Base-by-base conservation (phyloP, 2,113 vertebrate species). In the Tenrec ecaudatus region DNA sequence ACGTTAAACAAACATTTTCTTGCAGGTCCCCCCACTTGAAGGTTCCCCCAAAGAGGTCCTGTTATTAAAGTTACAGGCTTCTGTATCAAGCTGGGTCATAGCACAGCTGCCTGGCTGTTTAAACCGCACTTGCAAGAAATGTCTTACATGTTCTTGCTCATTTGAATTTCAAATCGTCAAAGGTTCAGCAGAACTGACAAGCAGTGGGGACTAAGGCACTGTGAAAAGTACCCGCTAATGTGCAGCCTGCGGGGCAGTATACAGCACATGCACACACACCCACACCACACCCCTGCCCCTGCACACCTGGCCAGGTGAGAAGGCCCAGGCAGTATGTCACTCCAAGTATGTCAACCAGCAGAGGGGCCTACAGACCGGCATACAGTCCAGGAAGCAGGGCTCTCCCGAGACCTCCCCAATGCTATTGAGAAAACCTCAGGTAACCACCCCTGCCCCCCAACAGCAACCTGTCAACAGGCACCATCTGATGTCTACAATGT, bases 111-210 rank as follows among this genome's bases (percentile, higher is more conserved):
- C 92, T n/a, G 9, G 2, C 77, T 83, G 58, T 53, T 86, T 89
- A 92, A 78, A 91, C 6, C 0, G 95, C 36, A 88, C 88, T 92
- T 79, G 73, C 16, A 94, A 92, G 68, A 23, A 86, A 10, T 81
- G 81, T 78, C 94, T 91, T 94, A 93, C 40, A 95, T 62, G 93
- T 90, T 69, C 80, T 81, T 87, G 69, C 36, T 95, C 31, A 97
- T 96, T 33, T 96, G 86, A 96, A 97, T 98, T 96, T 97, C 89
- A 90, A 92, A 95, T 64, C 58, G 76, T 81, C 33, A 94, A 82
- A 95, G 40, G 31, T 88, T 95, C 94, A 92, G 89, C 4, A 94
- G 71, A 96, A 90, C n/a, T 47, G 94, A 57, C 27, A 86, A 60
- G 95, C 27, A 29, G 81, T 69, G 64, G 83, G 47, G 93, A 69